Evolutionary conservation across 2,113 vertebrate genomes (phyloP).

Genomic region (Pluvialis apricaria): DNA sequence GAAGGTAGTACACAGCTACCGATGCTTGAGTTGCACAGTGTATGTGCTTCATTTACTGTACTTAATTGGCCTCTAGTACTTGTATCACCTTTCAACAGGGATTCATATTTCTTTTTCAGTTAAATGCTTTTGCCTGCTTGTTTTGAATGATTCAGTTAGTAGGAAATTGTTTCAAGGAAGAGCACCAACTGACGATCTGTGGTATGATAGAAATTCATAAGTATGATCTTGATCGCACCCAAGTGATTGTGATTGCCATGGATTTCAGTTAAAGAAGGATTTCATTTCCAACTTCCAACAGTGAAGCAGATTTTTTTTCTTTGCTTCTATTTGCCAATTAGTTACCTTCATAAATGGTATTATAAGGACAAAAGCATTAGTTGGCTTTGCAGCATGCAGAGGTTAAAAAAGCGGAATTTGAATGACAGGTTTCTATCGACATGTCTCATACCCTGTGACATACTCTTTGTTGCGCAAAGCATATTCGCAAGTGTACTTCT

Average conservation of each 20-base stretch:
- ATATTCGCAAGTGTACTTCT: background rate
- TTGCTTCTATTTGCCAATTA: background rate
- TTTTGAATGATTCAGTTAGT: background rate
- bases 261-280: background rate
- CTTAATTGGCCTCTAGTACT: background rate
- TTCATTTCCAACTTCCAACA: background rate
- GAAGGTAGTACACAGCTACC: background rate
- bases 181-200: background rate
- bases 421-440: background rate
- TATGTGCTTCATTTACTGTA: background rate
- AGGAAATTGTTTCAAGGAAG: background rate
- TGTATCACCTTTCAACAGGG: background rate
- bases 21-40: background rate
- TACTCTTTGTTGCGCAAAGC: background rate
- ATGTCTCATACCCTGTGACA: background rate
- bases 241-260: background rate
- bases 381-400: background rate
- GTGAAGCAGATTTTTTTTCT: background rate
- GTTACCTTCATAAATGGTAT: background rate
- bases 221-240: background rate
- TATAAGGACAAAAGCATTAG: background rate
- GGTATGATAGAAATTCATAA: background rate
- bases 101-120: background rate
- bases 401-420: background rate
- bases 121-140: background rate